Evolutionary conservation across 92 coral and sea anemone genomes (phyloP).

Genomic region (Pocillopora meandrina): DNA sequence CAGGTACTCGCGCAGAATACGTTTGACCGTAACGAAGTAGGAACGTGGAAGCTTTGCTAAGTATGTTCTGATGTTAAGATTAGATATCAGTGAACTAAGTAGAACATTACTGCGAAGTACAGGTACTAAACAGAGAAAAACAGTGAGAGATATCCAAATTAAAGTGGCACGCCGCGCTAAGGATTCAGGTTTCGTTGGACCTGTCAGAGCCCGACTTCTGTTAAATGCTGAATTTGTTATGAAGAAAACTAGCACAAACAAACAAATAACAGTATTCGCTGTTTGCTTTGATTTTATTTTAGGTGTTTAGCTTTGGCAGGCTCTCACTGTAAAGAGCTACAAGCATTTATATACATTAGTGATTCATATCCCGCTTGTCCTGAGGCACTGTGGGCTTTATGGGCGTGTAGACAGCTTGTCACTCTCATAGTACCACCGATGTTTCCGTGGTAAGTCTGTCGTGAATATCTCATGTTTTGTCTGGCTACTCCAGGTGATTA

Average conservation of each 20-base stretch:
- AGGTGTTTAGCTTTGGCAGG: conserved; percentile 78
- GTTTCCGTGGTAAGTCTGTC: conserved; percentile 61
- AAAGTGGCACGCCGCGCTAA: too few relatives aligned
- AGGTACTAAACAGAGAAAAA: too few relatives aligned
- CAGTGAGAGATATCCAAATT: too few relatives aligned
- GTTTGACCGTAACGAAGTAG: not conserved
- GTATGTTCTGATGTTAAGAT: too few relatives aligned
- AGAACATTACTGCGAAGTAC: too few relatives aligned
- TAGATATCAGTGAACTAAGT: too few relatives aligned
- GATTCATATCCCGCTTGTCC: conserved; percentile 86
- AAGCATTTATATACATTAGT: conserved; percentile 69
- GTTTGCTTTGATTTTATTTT: not conserved
- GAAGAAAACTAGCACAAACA: too few relatives aligned
- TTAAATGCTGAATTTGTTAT: too few relatives aligned
- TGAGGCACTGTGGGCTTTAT: conserved; percentile 87
- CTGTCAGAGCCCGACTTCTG: too few relatives aligned
- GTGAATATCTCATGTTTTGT: too few relatives aligned
- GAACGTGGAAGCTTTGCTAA: too few relatives aligned
- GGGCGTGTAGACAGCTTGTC: conserved; percentile 72
- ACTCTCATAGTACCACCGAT: conserved; percentile 72
- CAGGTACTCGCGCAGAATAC: conserved; percentile 44
- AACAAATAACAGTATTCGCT: not conserved
- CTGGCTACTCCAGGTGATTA: not conserved
- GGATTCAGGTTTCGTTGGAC: too few relatives aligned
- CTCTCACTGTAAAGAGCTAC: conserved; percentile 70